These are phyloP conservation scores for Heliocidaris erythrogramma DNA, from an alignment of 35 echinoderm and acorn worm species.

Conservation along the genomic window DNA sequence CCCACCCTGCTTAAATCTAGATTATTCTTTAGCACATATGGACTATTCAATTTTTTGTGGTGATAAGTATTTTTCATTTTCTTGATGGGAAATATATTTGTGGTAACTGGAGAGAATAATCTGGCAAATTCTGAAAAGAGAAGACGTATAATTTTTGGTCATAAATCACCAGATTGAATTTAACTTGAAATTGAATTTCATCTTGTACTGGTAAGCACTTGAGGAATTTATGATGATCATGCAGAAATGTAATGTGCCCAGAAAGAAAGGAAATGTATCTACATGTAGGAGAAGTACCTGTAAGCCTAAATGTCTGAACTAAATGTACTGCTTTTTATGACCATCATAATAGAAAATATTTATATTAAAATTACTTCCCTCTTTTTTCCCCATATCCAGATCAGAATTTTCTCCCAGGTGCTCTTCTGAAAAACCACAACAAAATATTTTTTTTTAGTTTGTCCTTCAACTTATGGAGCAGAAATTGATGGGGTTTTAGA, in stretches of 20 bases:
- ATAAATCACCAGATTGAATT: background rate
- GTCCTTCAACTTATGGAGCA: background rate
- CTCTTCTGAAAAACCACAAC: background rate
- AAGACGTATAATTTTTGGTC: background rate
- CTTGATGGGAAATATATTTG: constrained; percentile 4
- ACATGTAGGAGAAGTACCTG: too few relatives aligned
- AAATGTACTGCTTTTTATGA: too few relatives aligned
- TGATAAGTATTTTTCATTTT: background rate
- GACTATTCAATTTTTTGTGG: background rate
- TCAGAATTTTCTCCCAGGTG: too few relatives aligned
- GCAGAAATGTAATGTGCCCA: background rate
- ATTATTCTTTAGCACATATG: background rate
- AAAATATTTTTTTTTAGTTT: background rate
- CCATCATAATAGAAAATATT: too few relatives aligned
- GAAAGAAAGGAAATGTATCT: background rate
- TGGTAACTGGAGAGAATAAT: background rate
- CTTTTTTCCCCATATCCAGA: too few relatives aligned
- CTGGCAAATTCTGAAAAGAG: background rate
- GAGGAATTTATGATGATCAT: background rate
- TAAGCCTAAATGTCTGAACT: too few relatives aligned
- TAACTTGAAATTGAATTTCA: background rate
- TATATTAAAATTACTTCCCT: too few relatives aligned
- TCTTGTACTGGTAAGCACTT: background rate
- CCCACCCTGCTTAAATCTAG: background rate
- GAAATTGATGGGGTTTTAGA: background rate